A percentile compares a stretch with the other conserved stretches of the same genome.
Evolutionary conservation across 23 tunicate genomes (phyloP).

Genomic region (Ascidia mentula): DNA sequence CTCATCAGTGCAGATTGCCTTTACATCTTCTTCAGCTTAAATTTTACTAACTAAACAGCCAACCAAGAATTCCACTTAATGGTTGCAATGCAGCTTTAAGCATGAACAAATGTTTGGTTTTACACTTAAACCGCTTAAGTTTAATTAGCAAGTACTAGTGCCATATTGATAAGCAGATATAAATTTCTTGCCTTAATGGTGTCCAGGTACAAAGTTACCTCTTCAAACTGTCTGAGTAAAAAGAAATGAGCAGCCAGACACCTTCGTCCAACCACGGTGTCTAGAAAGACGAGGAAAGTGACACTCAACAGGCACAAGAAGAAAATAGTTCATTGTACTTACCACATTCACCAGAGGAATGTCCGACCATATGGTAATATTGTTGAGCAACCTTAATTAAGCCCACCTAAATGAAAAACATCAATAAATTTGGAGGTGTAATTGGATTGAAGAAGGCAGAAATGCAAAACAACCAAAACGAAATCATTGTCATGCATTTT

Average conservation of each 20-base stretch:
- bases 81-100: too few relatives aligned
- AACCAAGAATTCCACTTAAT: too few relatives aligned
- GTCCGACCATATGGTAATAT: conserved; percentile 61
- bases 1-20: too few relatives aligned
- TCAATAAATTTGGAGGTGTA: too few relatives aligned
- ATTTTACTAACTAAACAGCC: too few relatives aligned
- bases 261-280: conserved; percentile 84
- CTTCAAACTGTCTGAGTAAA: conserved; percentile 77
- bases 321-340: background rate
- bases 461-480: too few relatives aligned
- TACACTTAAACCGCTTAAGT: too few relatives aligned
- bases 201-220: conserved; percentile 71
- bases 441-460: too few relatives aligned
- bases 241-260: conserved; percentile 91
- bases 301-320: background rate
- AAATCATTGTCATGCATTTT: too few relatives aligned
- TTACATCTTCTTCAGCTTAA: too few relatives aligned
- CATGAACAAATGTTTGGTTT: too few relatives aligned
- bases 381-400: conserved; percentile 57
- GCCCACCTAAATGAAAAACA: conserved; percentile 31
- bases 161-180: background rate
- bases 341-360: conserved; percentile 72
- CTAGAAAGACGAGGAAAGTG: conserved; percentile 14
- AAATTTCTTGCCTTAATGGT: conserved; percentile 72
- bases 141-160: background rate